Evolutionary conservation across 35 echinoderm and acorn worm genomes (phyloP), one percentile per base, ranked within the genome.

Genomic region (Lytechinus variegatus): DNA sequence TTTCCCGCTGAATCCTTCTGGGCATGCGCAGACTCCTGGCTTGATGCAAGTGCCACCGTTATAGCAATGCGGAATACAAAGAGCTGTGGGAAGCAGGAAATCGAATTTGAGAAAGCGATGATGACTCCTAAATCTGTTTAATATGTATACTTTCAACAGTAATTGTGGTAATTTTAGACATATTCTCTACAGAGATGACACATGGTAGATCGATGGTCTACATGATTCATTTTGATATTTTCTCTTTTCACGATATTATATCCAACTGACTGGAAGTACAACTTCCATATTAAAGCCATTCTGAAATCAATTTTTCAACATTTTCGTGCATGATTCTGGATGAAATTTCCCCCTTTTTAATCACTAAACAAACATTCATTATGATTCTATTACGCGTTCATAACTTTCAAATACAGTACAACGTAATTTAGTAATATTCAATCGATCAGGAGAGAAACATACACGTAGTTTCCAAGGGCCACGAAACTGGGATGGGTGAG

Each of bases 1-100:
- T 51, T 96, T 94, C 16, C 96, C 96, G 19, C 52, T 94, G 56
- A 58, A 96, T 61, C 96, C 96, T 52, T 89, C 55, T 10, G 58
- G 72, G 87, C 96, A 96, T 87, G 92, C n/a, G 57, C 96, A 96
- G 10, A 95, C 10, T 52, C 96, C 96, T 13, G 96, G 96, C 9
- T 54, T 54, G 27, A 94, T 56, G 92, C 96, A 96, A 2, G 92
- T 94, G 16, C 96, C 96, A 8, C 96, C 93, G 27, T 96, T 96
- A 60, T 94, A 96, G 89, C 96, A 96, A 90, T 96, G 96, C 12
- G 96, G 96, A 51, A 87, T 86, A 95, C 96, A 96, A 9, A 96
- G 54, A 29, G 86, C 96, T 96, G 89, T 52, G 87, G 79, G 9
- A 11, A 96, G 86, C 16, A 96, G 87, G 27, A 89, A 95, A 53